Percentiles rank a stretch among this genome's conserved stretches.
phyloP scores from a whole-genome alignment of 2,113 vertebrate genomes.

The Ailurus styani region DNA sequence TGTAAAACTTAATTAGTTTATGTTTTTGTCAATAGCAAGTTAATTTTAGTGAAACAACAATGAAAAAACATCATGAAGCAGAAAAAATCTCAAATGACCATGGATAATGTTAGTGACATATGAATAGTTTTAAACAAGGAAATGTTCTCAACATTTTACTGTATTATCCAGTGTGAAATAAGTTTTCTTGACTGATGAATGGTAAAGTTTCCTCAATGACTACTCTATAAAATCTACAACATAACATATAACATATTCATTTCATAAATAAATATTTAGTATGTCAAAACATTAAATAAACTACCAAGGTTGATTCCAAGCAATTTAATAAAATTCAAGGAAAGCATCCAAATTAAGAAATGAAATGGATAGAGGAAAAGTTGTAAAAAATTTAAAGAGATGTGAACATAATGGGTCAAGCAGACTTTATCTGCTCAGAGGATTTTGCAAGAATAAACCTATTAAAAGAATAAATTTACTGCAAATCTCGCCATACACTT shows the following conservation, averaged over 20 bases:
- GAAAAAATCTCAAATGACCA: background rate
- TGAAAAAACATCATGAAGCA: background rate
- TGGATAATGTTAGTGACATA: background rate
- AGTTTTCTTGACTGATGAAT: background rate
- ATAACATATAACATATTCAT: background rate
- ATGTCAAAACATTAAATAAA: background rate
- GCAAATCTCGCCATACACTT: constrained; percentile 71
- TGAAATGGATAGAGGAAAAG: background rate
- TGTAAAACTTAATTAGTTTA: background rate
- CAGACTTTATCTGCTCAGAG: constrained; percentile 55
- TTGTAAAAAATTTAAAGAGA: constrained; percentile 26
- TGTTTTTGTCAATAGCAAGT: background rate
- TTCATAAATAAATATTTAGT: background rate
- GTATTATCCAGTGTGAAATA: background rate
- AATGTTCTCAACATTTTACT: background rate
- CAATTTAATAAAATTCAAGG: background rate
- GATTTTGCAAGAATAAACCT: constrained; percentile 77
- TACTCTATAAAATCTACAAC: background rate
- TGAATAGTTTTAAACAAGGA: background rate
- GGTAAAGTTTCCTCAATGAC: background rate
- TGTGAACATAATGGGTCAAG: constrained; percentile 43
- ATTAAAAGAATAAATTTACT: constrained; percentile 77
- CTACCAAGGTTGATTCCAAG: background rate
- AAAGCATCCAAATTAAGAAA: background rate
- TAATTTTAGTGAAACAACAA: background rate